Conservation (phyloP, 2,888 invertebrate genomes). For the Cerceris rybyensis region DNA sequence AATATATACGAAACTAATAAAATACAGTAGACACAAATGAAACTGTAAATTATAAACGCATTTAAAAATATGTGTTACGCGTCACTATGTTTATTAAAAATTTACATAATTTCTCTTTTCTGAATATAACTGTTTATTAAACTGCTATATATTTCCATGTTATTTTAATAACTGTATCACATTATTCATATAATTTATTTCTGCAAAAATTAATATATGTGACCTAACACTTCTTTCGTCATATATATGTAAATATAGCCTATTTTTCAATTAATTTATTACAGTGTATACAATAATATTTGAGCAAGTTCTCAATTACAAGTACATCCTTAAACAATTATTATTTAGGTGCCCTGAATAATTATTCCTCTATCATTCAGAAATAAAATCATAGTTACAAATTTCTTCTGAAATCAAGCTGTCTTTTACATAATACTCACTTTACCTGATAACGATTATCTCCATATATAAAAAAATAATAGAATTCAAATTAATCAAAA, state of each 20-base stretch:
- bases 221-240: too few relatives aligned
- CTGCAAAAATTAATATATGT: too few relatives aligned
- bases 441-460: background rate
- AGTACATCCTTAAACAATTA: background rate
- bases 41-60: too few relatives aligned
- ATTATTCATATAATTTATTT: too few relatives aligned
- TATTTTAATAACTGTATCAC: too few relatives aligned
- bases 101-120: background rate
- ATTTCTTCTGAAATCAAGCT: background rate
- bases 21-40: too few relatives aligned
- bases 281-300: background rate
- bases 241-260: too few relatives aligned
- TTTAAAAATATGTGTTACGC: too few relatives aligned
- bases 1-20: too few relatives aligned
- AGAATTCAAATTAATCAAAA: slow-evolving; percentile 1
- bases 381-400: background rate
- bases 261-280: too few relatives aligned
- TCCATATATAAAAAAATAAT: background rate
- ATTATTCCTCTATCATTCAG: background rate
- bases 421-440: background rate
- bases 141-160: too few relatives aligned
- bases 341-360: background rate
- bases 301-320: background rate
- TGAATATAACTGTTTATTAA: background rate
- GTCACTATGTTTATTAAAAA: too few relatives aligned